Evolutionary conservation across 2,113 vertebrate genomes (phyloP).

Genomic region (Gavialis gangeticus): DNA sequence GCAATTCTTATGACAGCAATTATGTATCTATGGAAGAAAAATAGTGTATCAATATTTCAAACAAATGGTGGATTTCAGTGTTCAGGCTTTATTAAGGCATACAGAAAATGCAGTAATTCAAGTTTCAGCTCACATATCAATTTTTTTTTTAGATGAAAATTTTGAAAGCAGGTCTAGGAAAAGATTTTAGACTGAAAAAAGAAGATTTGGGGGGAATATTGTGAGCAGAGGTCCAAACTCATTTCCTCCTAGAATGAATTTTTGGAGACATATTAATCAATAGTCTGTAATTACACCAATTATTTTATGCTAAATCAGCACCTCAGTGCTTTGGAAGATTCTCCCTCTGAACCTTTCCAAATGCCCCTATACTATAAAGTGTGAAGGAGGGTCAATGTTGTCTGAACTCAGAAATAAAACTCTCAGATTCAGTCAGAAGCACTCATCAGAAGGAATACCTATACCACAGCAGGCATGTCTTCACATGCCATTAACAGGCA

Average conservation of each 20-base stretch:
- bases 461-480: background rate
- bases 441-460: background rate
- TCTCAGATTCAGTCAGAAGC: background rate
- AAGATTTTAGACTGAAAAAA: background rate
- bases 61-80: background rate
- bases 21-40: background rate
- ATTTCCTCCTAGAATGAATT: background rate
- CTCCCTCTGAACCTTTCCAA: background rate
- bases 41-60: background rate
- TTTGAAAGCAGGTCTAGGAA: background rate
- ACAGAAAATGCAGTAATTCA: rapidly evolving
- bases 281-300: background rate
- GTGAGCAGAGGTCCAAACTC: background rate
- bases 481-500: background rate
- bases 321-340: rapidly evolving
- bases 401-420: background rate
- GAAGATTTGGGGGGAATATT: background rate
- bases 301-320: background rate
- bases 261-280: background rate
- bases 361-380: background rate
- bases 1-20: background rate
- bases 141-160: background rate
- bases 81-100: background rate
- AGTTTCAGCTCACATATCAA: background rate
- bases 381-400: background rate